Conservation (phyloP, 2,888 invertebrate genomes). For the Trachelus troglodyta region DNA sequence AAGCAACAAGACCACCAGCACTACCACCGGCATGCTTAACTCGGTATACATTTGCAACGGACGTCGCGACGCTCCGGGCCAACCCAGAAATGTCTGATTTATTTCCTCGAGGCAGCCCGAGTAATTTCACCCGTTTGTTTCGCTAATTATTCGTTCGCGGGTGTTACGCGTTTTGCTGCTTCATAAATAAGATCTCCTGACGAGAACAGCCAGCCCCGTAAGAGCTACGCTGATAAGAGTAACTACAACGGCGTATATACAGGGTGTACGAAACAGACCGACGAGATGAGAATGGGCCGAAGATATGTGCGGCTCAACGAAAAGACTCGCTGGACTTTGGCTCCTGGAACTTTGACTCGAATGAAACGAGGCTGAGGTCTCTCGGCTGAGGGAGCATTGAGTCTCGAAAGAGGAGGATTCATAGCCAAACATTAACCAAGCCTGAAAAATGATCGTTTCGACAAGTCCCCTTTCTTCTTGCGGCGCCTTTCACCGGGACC, state of each 20-base stretch:
- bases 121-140: conserved; percentile 54
- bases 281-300: neutral
- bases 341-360: too few relatives aligned
- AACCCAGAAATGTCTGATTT: conserved; percentile 46
- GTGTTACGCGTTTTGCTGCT: neutral
- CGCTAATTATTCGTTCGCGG: conserved; percentile 51
- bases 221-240: too few relatives aligned
- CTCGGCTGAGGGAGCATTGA: too few relatives aligned
- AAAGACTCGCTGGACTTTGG: neutral
- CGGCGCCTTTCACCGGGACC: conserved; percentile 7
- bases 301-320: neutral
- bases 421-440: too few relatives aligned
- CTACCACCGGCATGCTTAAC: neutral
- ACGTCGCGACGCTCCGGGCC: neutral
- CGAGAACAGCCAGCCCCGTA: neutral
- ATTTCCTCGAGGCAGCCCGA: conserved; percentile 47
- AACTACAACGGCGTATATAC: too few relatives aligned
- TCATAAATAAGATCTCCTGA: neutral
- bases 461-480: conserved; percentile 15
- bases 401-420: too few relatives aligned
- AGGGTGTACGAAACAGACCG: neutral
- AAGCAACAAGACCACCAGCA: neutral
- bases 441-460: conserved; percentile 22
- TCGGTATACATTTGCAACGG: neutral
- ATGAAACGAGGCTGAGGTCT: too few relatives aligned